Evolutionary conservation across 2,797 vertebrate species (phyloP), one percentile per base, ranked within the genome.

Genomic region (Psittacula echo): DNA sequence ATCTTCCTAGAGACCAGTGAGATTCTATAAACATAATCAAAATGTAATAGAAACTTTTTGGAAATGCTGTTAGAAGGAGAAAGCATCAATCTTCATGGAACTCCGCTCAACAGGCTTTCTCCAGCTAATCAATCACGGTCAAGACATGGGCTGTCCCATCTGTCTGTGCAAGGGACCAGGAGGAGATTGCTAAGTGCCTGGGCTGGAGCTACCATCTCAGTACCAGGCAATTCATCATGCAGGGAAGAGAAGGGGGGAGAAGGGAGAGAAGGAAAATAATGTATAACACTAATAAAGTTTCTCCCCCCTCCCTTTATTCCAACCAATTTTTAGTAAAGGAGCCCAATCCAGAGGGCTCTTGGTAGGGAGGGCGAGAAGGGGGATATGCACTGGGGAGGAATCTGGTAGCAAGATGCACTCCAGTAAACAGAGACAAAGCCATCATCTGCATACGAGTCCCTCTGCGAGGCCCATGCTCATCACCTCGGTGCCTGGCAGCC

Each of bases 31-130:
- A 98, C 98, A 98, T 98, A 98, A 98, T 98, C 98, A 98, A 98
- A 98, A 98, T 98, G 98, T 98, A 98, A 98, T 98, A 98, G 98
- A 98, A 98, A 98, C 98, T 98, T 98, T 98, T 98, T 98, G 98
- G 98, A 98, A 98, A 98, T 98, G 98, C 98, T 98, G 98, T 98
- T 98, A 98, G 98, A 98, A 98, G 98, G 98, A 98, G 98, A 98
- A 98, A 98, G 96, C 98, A 98, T 98, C 98, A 98, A 98, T 98
- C 98, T 98, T 98, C 98, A 98, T 98, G 98, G 98, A 98, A 98
- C 98, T 98, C 98, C 97, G 97, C 98, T 98, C 98, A 98, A 98
- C 98, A 98, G 98, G 98, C 98, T 98, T 98, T 98, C 98, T 97
- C 94, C 97, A 98, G 98, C 98, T 98, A 98, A 98, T 98, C 98